These are phyloP conservation scores for Galagoides demidoff DNA, from an alignment of 2,797 vertebrate genomes.

Conservation along the genomic window DNA sequence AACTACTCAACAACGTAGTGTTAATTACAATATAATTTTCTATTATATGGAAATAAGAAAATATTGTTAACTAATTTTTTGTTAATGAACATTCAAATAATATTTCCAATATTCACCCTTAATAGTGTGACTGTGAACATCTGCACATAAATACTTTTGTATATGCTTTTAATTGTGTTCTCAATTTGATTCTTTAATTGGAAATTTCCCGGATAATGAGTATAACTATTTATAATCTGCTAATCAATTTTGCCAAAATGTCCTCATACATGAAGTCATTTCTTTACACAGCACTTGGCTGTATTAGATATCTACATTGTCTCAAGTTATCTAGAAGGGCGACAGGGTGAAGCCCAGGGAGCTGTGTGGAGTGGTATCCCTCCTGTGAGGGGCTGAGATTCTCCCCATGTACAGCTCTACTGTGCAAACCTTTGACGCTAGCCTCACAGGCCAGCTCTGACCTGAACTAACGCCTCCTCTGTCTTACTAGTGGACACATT, in stretches of 20 bases:
- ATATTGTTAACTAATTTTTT: neutral
- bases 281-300: neutral
- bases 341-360: neutral
- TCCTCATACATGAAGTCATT: neutral
- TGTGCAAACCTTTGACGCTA: neutral
- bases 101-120: neutral
- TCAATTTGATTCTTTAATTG: slow-evolving; percentile 33
- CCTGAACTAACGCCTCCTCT: neutral
- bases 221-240: neutral
- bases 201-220: neutral
- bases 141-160: neutral
- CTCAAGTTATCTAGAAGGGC: neutral
- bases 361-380: neutral
- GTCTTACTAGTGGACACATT: neutral
- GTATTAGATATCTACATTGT: neutral
- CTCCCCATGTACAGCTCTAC: neutral
- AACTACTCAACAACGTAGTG: neutral
- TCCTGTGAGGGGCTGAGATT: neutral
- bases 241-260: slow-evolving; percentile 46
- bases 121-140: slow-evolving; percentile 7
- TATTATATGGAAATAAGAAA: neutral
- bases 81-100: neutral
- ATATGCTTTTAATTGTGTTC: neutral
- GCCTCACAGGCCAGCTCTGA: neutral
- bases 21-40: neutral